These are phyloP conservation scores for Muntiacus muntjak DNA, from an alignment of 2,113 vertebrate species.

Conservation along the genomic window DNA sequence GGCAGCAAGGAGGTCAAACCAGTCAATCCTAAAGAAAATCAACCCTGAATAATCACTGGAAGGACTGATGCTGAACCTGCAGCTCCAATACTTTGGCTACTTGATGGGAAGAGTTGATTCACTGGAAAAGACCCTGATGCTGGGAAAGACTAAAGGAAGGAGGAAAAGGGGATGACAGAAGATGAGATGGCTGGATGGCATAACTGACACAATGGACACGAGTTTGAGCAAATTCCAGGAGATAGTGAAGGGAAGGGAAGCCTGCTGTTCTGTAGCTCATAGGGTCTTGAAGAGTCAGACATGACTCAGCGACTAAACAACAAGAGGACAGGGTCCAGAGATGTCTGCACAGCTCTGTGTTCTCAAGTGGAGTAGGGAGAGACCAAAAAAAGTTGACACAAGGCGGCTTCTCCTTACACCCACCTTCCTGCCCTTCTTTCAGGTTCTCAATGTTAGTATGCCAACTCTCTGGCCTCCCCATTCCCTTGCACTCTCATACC, in stretches of 20 bases:
- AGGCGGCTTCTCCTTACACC: neutral
- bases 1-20: neutral
- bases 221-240: neutral
- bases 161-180: neutral
- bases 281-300: neutral
- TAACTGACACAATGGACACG: neutral
- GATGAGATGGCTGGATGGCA: neutral
- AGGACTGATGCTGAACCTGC: neutral
- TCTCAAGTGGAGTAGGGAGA: neutral
- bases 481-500: neutral
- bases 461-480: neutral
- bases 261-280: neutral
- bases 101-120: neutral
- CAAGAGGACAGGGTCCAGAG: neutral
- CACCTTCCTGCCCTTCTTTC: neutral
- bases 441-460: neutral
- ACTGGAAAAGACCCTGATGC: neutral
- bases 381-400: neutral
- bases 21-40: neutral
- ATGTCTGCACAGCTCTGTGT: neutral
- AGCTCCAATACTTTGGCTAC: neutral
- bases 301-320: neutral
- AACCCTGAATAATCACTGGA: neutral
- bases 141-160: neutral
- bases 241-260: neutral